Evolutionary conservation across 2,888 invertebrate genomes (phyloP), one percentile per base, ranked within the genome.

Genomic region (Nephrotoma guestfalica): DNA sequence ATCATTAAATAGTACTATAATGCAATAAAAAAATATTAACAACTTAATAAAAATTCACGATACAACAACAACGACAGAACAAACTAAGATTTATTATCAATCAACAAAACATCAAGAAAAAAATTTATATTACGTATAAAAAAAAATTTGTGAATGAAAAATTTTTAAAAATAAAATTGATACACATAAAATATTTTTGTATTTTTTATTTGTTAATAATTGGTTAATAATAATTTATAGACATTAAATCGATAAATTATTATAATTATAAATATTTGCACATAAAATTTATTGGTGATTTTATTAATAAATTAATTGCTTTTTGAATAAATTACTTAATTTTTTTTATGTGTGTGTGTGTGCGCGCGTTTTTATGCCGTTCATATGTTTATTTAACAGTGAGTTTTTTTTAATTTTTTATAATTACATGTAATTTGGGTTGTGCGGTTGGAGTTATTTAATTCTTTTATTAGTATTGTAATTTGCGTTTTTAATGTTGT

Each of bases 161-260:
- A 84, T 15, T 41, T 41, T 41, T 84, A 84, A 84, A 41, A 84
- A 84, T 84, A 84, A 41, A 84, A 84, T 40, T 84, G 84, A 84
- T 84, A 84, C 42, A 84, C 84, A 84, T 84, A 41, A 84, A 84
- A 84, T 30, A 71, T 9, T 30, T 18, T 57, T n/a, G 15, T 30
- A 47, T 83, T 83, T 41, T 83, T 84, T 84, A 84, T 41, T 84
- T 42, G 84, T 84, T 84, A 84, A 84, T 84, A 84, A 84, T 84
- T 84, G 84, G 84, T 84, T 84, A 84, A 84, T 84, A 84, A 84
- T 84, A 84, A 84, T 84, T 84, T 84, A 84, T 84, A 84, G 84
- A 84, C 84, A 84, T 84, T 84, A 84, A 84, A 84, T 84, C 84
- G 84, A 84, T 84, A 84, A 84, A 84, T 84, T 84, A 84, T 84